phyloP scores from a whole-genome alignment of 2,888 invertebrate genomes.

The Odontothrips loti region DNA sequence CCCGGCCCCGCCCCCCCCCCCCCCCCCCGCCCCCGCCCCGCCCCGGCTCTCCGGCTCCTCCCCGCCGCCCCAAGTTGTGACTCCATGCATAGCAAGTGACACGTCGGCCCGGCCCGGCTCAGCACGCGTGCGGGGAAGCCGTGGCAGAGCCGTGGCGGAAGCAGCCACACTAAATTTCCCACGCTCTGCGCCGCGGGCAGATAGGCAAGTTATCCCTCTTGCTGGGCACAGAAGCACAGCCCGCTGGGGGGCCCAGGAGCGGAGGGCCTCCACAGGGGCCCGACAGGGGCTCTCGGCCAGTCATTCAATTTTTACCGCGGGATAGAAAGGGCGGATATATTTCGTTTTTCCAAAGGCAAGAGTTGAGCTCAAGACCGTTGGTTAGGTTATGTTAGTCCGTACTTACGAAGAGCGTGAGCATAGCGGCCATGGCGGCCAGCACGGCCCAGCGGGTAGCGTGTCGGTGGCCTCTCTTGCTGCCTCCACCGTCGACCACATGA shows the following conservation, averaged over 20 bases:
- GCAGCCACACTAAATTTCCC: constrained; percentile 6
- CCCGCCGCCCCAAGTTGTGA: neutral
- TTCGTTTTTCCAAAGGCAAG: neutral
- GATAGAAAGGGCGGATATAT: neutral
- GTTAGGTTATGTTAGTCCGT: too few relatives aligned
- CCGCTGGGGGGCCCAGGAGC: too few relatives aligned
- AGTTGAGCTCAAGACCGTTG: neutral
- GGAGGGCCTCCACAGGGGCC: neutral
- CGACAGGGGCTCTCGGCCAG: neutral
- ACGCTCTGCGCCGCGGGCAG: neutral
- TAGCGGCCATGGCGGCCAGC: neutral
- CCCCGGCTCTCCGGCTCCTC: neutral
- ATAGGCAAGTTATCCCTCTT: neutral
- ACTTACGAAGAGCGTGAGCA: constrained; percentile 22
- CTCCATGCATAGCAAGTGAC: constrained; percentile 24
- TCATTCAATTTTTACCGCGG: neutral
- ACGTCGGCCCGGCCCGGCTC: neutral
- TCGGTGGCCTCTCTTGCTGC: neutral
- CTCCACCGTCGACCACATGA: neutral
- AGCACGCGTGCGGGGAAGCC: neutral
- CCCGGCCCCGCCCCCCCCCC: neutral
- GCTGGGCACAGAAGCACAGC: too few relatives aligned
- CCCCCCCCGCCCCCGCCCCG: neutral
- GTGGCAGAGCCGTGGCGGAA: neutral
- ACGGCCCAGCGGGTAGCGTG: constrained; percentile 17